phyloP scores from a whole-genome alignment of 2,888 invertebrate genomes.

The Tineola bisselliella region DNA sequence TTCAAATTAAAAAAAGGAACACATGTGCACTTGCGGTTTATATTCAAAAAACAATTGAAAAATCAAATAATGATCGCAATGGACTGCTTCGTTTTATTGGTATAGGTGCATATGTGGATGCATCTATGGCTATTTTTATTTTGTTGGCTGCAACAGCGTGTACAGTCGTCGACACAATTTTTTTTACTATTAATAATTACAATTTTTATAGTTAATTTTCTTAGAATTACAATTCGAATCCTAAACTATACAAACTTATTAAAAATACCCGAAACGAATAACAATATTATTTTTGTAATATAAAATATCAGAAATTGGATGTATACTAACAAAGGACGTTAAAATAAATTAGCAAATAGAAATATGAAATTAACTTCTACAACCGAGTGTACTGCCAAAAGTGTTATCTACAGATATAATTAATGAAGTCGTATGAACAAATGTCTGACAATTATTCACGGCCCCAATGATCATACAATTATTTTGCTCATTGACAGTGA shows the following conservation, averaged over 20 bases:
- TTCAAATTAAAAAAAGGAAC: neutral
- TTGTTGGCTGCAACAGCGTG: neutral
- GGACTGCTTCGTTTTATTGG: neutral
- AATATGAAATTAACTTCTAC: neutral
- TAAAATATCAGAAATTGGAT: too few relatives aligned
- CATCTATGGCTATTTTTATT: conserved; percentile 11
- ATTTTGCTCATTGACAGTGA: neutral
- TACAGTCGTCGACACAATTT: neutral
- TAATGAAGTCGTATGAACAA: conserved; percentile 2
- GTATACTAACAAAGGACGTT: too few relatives aligned
- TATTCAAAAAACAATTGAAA: neutral
- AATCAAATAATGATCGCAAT: neutral
- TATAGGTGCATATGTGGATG: conserved; percentile 4
- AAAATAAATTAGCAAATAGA: too few relatives aligned
- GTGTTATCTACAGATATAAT: conserved; percentile 5
- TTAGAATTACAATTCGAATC: too few relatives aligned
- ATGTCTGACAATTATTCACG: neutral
- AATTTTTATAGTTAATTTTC: too few relatives aligned
- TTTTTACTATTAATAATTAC: neutral
- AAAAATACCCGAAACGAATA: too few relatives aligned
- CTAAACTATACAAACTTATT: too few relatives aligned
- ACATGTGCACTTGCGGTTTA: neutral
- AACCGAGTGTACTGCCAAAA: conserved; percentile 6
- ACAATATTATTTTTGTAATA: too few relatives aligned
- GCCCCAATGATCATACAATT: neutral